phyloP scores from a whole-genome alignment of 2,888 invertebrate species.

The Drosophila silvestris region DNA sequence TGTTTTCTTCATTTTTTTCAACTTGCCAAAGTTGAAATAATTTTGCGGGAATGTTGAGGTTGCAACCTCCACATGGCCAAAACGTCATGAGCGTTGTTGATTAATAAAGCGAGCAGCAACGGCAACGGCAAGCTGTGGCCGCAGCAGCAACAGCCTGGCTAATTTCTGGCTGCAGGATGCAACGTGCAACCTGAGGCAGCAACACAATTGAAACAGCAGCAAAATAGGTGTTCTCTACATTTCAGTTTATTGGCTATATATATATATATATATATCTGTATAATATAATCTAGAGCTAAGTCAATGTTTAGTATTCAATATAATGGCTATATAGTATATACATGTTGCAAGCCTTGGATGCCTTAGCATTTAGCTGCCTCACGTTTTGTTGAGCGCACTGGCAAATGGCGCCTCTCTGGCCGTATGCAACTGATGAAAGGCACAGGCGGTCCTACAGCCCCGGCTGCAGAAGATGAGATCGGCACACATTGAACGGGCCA shows the following conservation, averaged over 20 bases:
- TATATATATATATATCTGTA: background rate
- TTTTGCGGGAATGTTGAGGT: slow-evolving; percentile 33
- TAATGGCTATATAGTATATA: slow-evolving; percentile 12
- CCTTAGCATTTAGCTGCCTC: background rate
- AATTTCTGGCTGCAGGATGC: slow-evolving; percentile 31
- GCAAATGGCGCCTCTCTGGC: slow-evolving; percentile 5
- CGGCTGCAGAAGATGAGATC: slow-evolving; percentile 67
- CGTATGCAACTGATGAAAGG: slow-evolving; percentile 47
- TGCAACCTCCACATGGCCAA: slow-evolving; percentile 25
- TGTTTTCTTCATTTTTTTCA: background rate
- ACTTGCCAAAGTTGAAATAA: slow-evolving; percentile 17
- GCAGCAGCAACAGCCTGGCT: slow-evolving; percentile 63
- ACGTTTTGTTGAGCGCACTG: slow-evolving; percentile 26
- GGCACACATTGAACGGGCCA: slow-evolving; percentile 70
- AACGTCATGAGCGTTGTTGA: slow-evolving; percentile 41
- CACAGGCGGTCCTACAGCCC: slow-evolving; percentile 73
- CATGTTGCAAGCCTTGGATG: background rate
- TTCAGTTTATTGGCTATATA: slow-evolving; percentile 21
- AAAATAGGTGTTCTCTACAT: background rate
- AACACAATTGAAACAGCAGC: background rate
- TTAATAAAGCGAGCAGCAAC: slow-evolving; percentile 58
- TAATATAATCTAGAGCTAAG: slow-evolving; percentile 16
- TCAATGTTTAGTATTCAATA: background rate
- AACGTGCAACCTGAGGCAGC: slow-evolving; percentile 11
- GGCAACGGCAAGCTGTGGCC: slow-evolving; percentile 41